Conservation (phyloP, 2,113 vertebrate genomes). For the Festucalex cinctus region DNA sequence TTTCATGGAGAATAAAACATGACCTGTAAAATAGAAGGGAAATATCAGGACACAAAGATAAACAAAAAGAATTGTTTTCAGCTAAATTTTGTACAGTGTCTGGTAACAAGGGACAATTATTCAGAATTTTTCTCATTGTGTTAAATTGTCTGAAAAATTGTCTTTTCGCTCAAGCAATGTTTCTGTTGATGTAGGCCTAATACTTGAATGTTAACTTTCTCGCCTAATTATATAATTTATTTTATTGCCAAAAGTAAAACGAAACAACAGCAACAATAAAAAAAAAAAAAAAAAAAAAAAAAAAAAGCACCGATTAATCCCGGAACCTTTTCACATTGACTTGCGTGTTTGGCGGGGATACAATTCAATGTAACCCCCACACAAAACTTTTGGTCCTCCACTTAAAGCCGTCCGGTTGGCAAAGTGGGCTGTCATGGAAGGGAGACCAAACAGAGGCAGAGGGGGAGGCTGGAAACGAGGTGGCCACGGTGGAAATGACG, state of each 20-base stretch:
- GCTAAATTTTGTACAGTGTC: no score
- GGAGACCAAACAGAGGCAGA: conserved; percentile 43
- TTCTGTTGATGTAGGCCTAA: background rate
- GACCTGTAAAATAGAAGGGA: conserved; percentile 45
- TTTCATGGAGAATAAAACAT: conserved; percentile 40
- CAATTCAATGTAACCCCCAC: conserved; percentile 45
- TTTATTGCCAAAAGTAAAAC: no score
- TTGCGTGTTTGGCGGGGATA: conserved; percentile 9
- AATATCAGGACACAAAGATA: conserved; percentile 6
- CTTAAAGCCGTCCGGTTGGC: conserved; percentile 16
- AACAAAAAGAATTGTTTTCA: background rate
- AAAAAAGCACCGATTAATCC: background rate
- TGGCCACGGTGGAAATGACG: conserved; percentile 42
- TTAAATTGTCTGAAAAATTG: no score
- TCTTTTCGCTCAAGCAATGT: background rate
- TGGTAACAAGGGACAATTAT: no score
- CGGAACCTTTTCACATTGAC: conserved; percentile 27
- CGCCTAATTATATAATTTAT: background rate
- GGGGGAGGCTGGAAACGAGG: conserved; percentile 64
- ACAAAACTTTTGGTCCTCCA: conserved; percentile 13
- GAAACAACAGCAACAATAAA: no score
- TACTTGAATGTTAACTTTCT: background rate
- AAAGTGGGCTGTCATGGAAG: conserved; percentile 56
- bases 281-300: no score
- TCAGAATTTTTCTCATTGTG: no score